phyloP scores from a whole-genome alignment of 2,797 vertebrate genomes.

The Chaetophractus vellerosus region DNA sequence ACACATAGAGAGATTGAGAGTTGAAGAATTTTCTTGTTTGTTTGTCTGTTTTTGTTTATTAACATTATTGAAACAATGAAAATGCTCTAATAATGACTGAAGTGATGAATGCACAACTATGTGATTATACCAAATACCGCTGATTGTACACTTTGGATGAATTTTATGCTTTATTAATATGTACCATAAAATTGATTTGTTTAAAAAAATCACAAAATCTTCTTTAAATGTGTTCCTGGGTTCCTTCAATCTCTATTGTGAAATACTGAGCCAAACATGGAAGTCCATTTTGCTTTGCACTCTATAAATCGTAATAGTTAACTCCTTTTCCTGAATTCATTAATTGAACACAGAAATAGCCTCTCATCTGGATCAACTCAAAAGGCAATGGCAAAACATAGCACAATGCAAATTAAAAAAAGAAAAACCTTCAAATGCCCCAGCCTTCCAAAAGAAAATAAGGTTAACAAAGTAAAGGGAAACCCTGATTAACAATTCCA shows the following conservation, averaged over 20 bases:
- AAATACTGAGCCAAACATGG: not conserved
- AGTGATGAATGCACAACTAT: too few species aligned
- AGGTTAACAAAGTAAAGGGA: not conserved
- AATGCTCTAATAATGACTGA: too few species aligned
- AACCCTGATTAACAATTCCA: not conserved
- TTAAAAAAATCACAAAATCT: not conserved
- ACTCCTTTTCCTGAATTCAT: slow-evolving; percentile 27
- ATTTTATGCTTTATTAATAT: too few species aligned
- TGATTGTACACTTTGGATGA: too few species aligned
- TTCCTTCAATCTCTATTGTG: slow-evolving; percentile 39
- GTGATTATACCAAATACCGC: too few species aligned
- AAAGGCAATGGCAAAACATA: slow-evolving; percentile 62
- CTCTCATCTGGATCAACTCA: slow-evolving; percentile 2
- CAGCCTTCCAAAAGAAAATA: slow-evolving; percentile 23
- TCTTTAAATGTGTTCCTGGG: slow-evolving; percentile 19
- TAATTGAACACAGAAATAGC: slow-evolving; percentile 39
- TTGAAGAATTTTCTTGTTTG: too few species aligned
- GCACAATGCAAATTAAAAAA: slow-evolving; percentile 61
- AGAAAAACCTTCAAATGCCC: slow-evolving; percentile 37
- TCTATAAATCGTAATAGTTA: slow-evolving; percentile 41
- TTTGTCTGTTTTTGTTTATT: too few species aligned
- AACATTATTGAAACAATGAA: too few species aligned
- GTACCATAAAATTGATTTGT: too few species aligned
- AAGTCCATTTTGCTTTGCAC: slow-evolving; percentile 39
- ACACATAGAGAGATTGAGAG: too few species aligned